A percentile compares a stretch with the other conserved stretches of the same genome.
Conservation (phyloP, 2,888 invertebrate genomes). For the Cataglyphis cursor region DNA sequence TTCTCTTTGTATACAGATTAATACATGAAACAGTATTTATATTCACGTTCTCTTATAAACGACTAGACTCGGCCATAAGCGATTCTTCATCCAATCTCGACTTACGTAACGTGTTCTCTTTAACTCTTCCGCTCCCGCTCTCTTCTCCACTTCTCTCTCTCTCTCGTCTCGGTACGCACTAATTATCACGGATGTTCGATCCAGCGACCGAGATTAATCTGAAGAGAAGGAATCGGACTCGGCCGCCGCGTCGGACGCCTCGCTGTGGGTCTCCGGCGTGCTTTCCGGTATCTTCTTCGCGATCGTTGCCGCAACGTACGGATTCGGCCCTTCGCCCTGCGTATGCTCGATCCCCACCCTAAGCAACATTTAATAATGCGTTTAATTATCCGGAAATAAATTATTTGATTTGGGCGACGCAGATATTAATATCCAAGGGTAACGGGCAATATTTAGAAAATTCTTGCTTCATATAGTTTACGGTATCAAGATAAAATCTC, state of each 20-base stretch:
- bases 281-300: constrained; percentile 83
- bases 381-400: background rate
- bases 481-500: background rate
- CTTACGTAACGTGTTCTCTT: constrained; percentile 23
- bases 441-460: background rate
- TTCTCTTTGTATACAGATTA: constrained; percentile 58
- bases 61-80: constrained; percentile 30
- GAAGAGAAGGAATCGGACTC: constrained; percentile 88
- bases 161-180: background rate
- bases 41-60: constrained; percentile 23
- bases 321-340: constrained; percentile 91
- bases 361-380: constrained; percentile 35
- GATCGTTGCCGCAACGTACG: constrained; percentile 90
- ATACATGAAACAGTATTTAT: constrained; percentile 47
- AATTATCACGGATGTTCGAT: constrained; percentile 54
- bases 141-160: background rate
- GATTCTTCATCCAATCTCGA: constrained; percentile 25
- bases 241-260: constrained; percentile 85
- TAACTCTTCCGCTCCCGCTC: background rate
- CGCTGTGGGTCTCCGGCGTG: constrained; percentile 82
- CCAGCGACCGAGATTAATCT: constrained; percentile 82
- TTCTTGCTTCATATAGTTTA: background rate
- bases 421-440: background rate
- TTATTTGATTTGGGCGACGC: background rate
- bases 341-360: constrained; percentile 97